phyloP scores from a whole-genome alignment of 2,797 vertebrate genomes.

The Rhabdomys pumilio region DNA sequence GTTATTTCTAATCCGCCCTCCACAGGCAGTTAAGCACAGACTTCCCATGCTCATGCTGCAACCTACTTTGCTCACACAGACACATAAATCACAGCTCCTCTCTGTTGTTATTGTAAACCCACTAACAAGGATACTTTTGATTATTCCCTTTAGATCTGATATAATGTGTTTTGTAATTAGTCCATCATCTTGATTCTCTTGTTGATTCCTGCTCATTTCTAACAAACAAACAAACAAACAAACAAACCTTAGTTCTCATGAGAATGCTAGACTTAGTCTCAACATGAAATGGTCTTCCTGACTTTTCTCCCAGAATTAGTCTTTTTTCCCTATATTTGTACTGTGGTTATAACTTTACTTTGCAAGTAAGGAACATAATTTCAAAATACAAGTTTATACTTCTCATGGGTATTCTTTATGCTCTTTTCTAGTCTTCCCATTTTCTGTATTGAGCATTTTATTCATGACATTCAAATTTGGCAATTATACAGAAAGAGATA shows the following conservation, averaged over 20 bases:
- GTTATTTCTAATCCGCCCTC: constrained; percentile 68
- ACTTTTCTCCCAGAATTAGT: background rate
- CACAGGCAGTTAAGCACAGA: constrained; percentile 59
- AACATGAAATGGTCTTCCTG: background rate
- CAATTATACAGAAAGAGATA: constrained; percentile 26
- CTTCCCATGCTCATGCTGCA: constrained; percentile 57
- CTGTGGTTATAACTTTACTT: background rate
- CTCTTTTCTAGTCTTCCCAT: background rate
- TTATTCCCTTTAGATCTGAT: constrained; percentile 31
- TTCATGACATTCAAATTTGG: background rate
- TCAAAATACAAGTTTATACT: background rate
- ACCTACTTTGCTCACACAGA: constrained; percentile 60
- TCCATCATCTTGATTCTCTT: background rate
- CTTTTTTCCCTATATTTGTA: constrained; percentile 54
- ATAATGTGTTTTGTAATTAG: constrained; percentile 21
- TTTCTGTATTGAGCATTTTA: background rate
- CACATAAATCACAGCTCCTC: constrained; percentile 56
- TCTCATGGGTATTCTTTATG: background rate
- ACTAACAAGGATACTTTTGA: background rate
- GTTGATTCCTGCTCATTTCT: background rate
- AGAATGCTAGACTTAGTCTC: background rate
- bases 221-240: too few species aligned
- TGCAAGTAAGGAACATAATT: background rate
- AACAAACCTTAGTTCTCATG: background rate
- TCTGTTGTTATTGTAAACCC: constrained; percentile 24